phyloP scores from a whole-genome alignment of 2,797 vertebrate genomes.

The Sebastes kiyomatsui region DNA sequence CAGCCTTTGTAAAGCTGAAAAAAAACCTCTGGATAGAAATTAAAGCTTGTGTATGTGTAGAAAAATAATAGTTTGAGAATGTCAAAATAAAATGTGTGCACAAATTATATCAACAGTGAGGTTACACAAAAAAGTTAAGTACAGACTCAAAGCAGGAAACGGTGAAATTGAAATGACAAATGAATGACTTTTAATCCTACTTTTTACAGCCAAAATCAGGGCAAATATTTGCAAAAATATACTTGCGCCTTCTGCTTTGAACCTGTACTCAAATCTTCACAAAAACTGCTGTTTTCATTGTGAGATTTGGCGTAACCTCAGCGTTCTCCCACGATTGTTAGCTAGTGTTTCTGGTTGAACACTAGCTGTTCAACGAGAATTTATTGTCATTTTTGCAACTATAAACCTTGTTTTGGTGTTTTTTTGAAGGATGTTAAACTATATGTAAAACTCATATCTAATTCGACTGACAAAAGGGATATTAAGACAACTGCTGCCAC shows the following conservation, averaged over 20 bases:
- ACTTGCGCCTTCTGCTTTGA: not conserved
- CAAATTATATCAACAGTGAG: not conserved
- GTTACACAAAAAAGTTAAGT: not conserved
- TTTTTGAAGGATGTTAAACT: no score
- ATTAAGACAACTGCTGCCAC: conserved; percentile 25
- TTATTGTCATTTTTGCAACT: no score
- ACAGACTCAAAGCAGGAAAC: not conserved
- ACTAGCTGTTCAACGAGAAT: no score
- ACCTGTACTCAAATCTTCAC: not conserved
- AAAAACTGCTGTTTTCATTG: accelerated
- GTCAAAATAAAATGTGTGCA: not conserved
- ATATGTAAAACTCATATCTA: no score
- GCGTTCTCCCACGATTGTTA: no score
- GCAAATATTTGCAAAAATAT: not conserved
- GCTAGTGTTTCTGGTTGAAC: not conserved
- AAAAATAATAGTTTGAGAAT: not conserved
- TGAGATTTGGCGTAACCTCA: not conserved
- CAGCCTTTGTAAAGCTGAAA: not conserved
- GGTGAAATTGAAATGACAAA: no score
- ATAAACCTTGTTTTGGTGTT: no score
- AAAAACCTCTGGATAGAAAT: not conserved
- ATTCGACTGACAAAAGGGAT: no score
- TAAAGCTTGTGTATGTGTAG: not conserved
- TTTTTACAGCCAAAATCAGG: not conserved
- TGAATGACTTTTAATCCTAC: not conserved